A percentile compares a stretch with the other conserved stretches of the same genome.
These are phyloP conservation scores for Sebastolobus altivelis DNA, from an alignment of 2,797 vertebrate genomes.

Conservation along the genomic window DNA sequence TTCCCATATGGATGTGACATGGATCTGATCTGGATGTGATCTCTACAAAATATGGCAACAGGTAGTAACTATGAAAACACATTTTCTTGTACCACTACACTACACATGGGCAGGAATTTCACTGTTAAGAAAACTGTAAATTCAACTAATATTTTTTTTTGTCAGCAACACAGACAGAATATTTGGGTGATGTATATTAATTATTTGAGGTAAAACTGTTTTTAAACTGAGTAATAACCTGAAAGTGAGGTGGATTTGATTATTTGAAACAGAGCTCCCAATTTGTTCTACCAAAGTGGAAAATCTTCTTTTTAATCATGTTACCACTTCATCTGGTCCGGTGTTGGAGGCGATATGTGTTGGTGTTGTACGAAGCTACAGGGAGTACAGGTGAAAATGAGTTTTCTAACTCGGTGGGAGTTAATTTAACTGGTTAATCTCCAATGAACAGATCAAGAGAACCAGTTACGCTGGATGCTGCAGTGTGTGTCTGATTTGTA, in stretches of 20 bases:
- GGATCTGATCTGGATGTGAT: neutral
- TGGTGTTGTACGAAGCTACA: conserved; percentile 4
- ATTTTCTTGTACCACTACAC: neutral
- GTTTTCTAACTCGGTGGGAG: conserved; percentile 35
- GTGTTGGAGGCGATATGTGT: neutral
- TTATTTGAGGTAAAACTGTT: neutral
- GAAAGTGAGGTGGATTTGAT: conserved; percentile 9
- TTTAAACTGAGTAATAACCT: conserved; percentile 4
- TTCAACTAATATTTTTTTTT: neutral
- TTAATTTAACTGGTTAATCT: conserved; percentile 18
- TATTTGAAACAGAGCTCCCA: conserved; percentile 4
- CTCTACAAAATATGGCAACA: neutral
- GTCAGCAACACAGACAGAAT: neutral
- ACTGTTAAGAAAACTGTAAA: neutral
- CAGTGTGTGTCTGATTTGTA: neutral
- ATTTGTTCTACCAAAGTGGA: neutral
- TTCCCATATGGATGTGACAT: neutral
- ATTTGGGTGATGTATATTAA: neutral
- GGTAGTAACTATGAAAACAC: neutral
- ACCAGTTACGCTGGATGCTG: neutral
- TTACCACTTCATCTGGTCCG: neutral
- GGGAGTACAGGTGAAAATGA: conserved; percentile 35
- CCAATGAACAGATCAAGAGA: conserved; percentile 16
- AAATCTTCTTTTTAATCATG: neutral
- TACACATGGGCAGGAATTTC: neutral